Percentiles rank a stretch among this genome's conserved stretches.
Conservation (phyloP, 2,797 vertebrate genomes). For the Coregonus ussuriensis region DNA sequence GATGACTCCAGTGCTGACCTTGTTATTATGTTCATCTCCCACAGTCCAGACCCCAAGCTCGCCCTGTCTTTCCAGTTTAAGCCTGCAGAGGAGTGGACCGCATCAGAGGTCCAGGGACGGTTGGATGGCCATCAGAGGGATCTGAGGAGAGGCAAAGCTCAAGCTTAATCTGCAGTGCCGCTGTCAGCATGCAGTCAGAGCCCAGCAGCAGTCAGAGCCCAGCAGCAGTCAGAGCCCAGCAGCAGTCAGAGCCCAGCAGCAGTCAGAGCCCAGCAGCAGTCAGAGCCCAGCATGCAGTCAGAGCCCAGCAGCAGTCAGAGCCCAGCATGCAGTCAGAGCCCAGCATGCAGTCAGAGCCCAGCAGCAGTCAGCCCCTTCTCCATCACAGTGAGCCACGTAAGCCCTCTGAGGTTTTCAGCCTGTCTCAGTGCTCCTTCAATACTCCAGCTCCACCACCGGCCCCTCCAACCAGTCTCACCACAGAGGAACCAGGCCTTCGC, state of each 20-base stretch:
- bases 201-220: background rate
- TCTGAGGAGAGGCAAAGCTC: background rate
- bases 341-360: background rate
- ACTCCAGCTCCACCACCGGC: background rate
- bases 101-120: conserved; percentile 28
- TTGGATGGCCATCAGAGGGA: conserved; percentile 22
- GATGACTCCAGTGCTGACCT: conserved; percentile 21
- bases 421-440: background rate
- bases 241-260: background rate
- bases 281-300: conserved; percentile 12
- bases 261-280: background rate
- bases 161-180: background rate
- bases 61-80: conserved; percentile 31
- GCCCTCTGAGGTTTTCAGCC: background rate
- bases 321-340: no score
- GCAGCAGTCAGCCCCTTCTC: background rate
- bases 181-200: conserved; percentile 15
- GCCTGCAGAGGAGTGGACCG: conserved; percentile 25
- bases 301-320: background rate
- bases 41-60: conserved; percentile 35
- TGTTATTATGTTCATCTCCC: conserved; percentile 39
- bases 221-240: no score
- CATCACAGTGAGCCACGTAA: background rate
- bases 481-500: conserved; percentile 7
- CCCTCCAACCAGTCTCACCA: conserved; percentile 2